Conservation (phyloP, 2,113 vertebrate species). For the Vulpes ferrilata region DNA sequence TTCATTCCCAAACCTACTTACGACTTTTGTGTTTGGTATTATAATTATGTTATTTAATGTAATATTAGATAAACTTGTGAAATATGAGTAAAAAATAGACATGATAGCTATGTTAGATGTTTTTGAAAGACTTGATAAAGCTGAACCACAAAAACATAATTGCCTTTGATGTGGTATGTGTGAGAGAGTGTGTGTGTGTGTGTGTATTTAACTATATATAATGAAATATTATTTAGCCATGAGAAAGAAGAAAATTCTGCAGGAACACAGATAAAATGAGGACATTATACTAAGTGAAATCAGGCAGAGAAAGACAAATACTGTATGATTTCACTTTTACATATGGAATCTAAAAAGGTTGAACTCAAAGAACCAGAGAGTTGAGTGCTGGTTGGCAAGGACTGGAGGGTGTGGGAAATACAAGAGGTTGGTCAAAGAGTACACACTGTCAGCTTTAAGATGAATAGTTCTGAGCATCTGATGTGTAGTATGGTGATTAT, state of each 20-base stretch:
- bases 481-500: not conserved
- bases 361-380: not conserved
- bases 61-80: not conserved
- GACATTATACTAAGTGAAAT: not conserved
- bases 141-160: not conserved
- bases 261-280: not conserved
- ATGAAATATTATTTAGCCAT: not conserved
- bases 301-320: not conserved
- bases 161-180: not conserved
- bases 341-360: not conserved
- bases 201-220: not conserved
- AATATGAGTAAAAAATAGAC: not conserved
- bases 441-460: not conserved
- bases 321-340: not conserved
- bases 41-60: not conserved
- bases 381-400: not conserved
- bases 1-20: not conserved
- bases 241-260: not conserved
- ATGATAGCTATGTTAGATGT: not conserved
- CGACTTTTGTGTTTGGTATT: not conserved
- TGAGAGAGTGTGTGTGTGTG: not conserved
- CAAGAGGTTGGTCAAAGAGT: not conserved
- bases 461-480: not conserved
- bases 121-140: conserved; percentile 35
- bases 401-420: not conserved